Evolutionary conservation across 1,140 invertebrate species (phyloP).

Genomic region (Orchestia grillus): DNA sequence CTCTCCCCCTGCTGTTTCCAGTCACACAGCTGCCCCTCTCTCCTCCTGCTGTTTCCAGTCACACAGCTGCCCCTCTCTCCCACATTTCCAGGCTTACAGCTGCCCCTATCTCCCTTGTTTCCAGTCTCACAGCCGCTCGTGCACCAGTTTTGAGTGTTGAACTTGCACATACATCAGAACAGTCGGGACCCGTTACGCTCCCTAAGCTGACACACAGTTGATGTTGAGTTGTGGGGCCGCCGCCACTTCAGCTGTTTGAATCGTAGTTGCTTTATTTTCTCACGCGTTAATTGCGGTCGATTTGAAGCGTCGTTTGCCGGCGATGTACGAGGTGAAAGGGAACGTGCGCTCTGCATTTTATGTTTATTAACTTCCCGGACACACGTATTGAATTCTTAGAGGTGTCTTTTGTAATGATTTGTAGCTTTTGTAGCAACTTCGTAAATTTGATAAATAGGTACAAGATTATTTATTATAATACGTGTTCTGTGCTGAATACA

Average conservation of each 20-base stretch:
- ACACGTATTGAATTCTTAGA: background rate
- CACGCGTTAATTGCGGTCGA: background rate
- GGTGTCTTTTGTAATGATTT: background rate
- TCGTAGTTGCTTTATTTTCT: background rate
- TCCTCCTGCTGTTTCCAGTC: too few relatives aligned
- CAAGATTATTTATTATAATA: too few relatives aligned
- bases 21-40: too few relatives aligned
- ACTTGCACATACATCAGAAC: too few relatives aligned
- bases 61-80: too few relatives aligned
- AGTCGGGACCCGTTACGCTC: background rate
- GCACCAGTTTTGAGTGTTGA: too few relatives aligned
- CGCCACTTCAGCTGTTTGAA: background rate
- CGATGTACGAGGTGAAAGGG: background rate
- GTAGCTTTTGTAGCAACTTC: background rate
- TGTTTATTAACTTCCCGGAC: background rate
- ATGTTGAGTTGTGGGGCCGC: background rate
- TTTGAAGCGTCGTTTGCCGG: background rate
- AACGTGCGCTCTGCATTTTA: background rate
- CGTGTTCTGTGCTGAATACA: too few relatives aligned
- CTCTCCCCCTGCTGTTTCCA: too few relatives aligned
- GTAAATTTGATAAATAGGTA: too few relatives aligned
- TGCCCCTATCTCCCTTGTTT: background rate
- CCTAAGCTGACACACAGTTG: background rate
- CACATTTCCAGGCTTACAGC: too few relatives aligned
- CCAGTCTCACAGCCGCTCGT: background rate